These are phyloP conservation scores for Drosophila tropicalis DNA, from an alignment of 1,140 invertebrate species.

Conservation along the genomic window DNA sequence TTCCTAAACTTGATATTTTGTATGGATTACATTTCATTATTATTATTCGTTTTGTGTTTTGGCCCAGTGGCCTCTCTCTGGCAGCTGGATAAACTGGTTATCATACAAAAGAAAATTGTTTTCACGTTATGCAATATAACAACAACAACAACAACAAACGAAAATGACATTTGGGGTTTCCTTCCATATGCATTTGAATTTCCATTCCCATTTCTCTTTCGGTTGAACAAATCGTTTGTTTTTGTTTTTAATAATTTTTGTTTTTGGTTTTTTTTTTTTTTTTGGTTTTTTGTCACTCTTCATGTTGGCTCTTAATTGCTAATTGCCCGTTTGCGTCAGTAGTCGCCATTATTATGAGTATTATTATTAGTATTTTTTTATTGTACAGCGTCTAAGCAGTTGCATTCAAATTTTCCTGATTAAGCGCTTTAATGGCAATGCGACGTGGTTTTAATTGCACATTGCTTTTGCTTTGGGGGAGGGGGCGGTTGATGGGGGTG, in stretches of 20 bases:
- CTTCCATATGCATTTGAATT: neutral
- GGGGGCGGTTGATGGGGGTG: slow-evolving; percentile 16
- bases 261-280: neutral
- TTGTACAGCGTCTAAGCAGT: slow-evolving; percentile 31
- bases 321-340: slow-evolving; percentile 76
- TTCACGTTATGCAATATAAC: neutral
- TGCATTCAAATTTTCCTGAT: slow-evolving; percentile 80
- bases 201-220: slow-evolving; percentile 1
- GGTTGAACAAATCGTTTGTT: neutral
- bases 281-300: slow-evolving; percentile 23
- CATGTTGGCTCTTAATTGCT: slow-evolving; percentile 72
- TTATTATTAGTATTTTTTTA: slow-evolving; percentile 14
- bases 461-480: slow-evolving; percentile 49
- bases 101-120: slow-evolving; percentile 9
- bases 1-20: neutral
- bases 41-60: slow-evolving; percentile 17
- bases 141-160: neutral
- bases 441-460: slow-evolving; percentile 77
- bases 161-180: slow-evolving; percentile 43
- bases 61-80: slow-evolving; percentile 26
- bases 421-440: slow-evolving; percentile 73
- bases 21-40: slow-evolving; percentile 23
- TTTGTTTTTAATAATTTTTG: neutral
- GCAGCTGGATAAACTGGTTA: neutral
- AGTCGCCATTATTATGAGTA: slow-evolving; percentile 18